These are phyloP conservation scores for Rhinoderma darwinii DNA, from an alignment of 2,113 vertebrate species.

Conservation along the genomic window DNA sequence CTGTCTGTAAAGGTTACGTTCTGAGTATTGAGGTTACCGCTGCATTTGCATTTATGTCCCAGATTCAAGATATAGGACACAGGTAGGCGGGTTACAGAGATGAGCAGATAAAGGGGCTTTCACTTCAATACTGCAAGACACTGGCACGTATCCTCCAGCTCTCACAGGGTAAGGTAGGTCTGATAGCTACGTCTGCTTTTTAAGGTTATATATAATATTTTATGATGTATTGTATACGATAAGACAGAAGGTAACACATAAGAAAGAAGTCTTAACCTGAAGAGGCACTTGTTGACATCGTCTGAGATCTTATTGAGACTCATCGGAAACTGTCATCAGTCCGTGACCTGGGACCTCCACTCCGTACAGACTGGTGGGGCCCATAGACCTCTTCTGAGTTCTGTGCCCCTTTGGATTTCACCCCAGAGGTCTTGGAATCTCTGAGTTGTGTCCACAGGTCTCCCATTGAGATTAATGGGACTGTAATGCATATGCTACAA, in stretches of 20 bases:
- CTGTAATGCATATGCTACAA: no score
- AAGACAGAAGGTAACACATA: no score
- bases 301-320: background rate
- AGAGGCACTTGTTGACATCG: no score
- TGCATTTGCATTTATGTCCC: conserved; percentile 41
- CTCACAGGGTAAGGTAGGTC: conserved; percentile 17
- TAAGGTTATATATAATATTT: background rate
- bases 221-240: background rate
- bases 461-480: no score
- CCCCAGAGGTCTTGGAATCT: no score
- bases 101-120: conserved; percentile 36
- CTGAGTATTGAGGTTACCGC: conserved; percentile 12
- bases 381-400: no score
- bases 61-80: conserved; percentile 29
- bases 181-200: background rate
- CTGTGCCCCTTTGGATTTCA: no score
- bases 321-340: no score
- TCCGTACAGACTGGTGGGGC: no score
- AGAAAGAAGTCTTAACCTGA: background rate
- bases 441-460: no score
- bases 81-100: conserved; percentile 29
- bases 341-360: no score
- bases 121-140: background rate
- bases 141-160: background rate
- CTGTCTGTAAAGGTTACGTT: conserved; percentile 8